Base-by-base conservation (phyloP, 2,888 invertebrate genomes). In the Macropis europaea region DNA sequence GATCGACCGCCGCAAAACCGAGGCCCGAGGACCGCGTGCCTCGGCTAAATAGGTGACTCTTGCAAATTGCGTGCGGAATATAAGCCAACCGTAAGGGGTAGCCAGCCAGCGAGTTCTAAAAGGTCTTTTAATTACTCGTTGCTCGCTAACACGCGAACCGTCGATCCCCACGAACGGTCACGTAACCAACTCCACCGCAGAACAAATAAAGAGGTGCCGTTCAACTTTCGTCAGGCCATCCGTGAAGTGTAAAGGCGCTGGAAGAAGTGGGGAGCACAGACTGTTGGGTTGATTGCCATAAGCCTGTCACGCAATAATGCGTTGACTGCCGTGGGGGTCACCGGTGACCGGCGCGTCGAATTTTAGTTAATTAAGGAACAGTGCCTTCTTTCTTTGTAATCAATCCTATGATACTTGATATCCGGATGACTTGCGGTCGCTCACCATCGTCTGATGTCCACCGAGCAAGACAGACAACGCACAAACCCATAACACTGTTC, bases 121-220 rank as follows among this genome's bases (percentile, higher is more conserved):
- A 75, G 64, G 67, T 72, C 64, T 74, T 76, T 76, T 76, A 76
- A 76, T 76, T 76, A 76, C 74, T 57, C 64, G 57, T 61, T 75
- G 34, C 40, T 40, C 42, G 43, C 34, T 76, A 68, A 75, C 74
- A 76, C 75, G 76, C 76, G 57, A 76, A 50, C 75, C 67, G 61
- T 72, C 71, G 74, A 75, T 76, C 71, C 62, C 62, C 19, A 19
- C 9, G 45, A 60, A 32, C 54, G 32, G 76, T 74, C 74, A 76
- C 76, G 76, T 76, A 73, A 73, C 50, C 47, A 32, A 19, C 36
- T 11, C 40, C 34, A 17, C 43, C 52, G 30, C 36, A 34, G 40
- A 59, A 38, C 56, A 61, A 67, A 74, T 67, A 63, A n/a, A 62
- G 60, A 54, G 56, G 63, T 45, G 52, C 30, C 60, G 28, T 36